These are phyloP conservation scores for Anas platyrhynchos DNA, from an alignment of 2,113 vertebrate genomes.

Conservation along the genomic window DNA sequence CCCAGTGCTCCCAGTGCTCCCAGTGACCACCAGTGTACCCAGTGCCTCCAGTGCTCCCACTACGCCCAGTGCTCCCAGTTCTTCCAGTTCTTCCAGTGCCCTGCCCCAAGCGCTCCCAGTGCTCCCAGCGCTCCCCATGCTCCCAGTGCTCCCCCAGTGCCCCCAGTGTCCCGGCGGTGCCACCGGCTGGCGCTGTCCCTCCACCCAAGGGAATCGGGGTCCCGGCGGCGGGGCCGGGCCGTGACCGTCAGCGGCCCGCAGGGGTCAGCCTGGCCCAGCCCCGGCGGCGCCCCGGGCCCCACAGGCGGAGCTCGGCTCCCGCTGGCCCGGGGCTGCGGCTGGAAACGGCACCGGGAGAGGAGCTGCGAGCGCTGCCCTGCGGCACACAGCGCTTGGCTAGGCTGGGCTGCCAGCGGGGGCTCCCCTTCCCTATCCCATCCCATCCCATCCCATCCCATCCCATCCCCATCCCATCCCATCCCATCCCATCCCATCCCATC, in stretches of 20 bases:
- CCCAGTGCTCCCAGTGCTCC: no score
- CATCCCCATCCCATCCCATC: not conserved
- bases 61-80: no score
- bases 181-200: no score
- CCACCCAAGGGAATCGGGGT: no score
- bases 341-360: no score
- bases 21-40: not conserved
- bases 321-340: rapidly evolving
- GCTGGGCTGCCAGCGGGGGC: not conserved
- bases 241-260: rapidly evolving
- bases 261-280: not conserved
- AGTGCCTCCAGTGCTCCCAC: not conserved
- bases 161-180: not conserved
- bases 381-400: not conserved
- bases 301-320: not conserved
- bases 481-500: no score
- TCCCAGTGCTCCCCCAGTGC: no score
- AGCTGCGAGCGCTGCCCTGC: no score
- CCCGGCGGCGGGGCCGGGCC: not conserved
- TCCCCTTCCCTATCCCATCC: not conserved
- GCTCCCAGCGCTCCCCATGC: no score
- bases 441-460: no score
- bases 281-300: not conserved
- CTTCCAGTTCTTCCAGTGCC: no score
- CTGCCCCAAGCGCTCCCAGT: no score